Evolutionary conservation across 1,140 invertebrate genomes (phyloP), one percentile per base, ranked within the genome.

Genomic region (Meloidogyne chitwoodi): DNA sequence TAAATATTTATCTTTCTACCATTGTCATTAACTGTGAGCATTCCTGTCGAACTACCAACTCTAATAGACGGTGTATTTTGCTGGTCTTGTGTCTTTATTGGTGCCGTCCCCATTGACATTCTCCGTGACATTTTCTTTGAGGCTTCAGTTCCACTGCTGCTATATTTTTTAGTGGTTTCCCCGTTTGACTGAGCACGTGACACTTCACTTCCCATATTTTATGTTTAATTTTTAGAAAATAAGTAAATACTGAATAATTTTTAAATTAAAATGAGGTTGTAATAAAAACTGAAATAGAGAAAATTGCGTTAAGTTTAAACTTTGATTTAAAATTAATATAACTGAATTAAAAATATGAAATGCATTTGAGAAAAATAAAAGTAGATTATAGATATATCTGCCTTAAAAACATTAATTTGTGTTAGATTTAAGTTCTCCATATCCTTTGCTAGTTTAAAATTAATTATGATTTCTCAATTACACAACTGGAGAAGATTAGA

Each of bases 71-170:
- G 34, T 29, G 76, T 29, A 75, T 16, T 38, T 41, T 69, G 26
- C 26, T 61, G 68, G 0, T 34, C 38, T 26, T 31, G 31, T 27
- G 11, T 27, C 4, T 26, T 61, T 44, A 38, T 29, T 22, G 68
- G 27, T 12, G 75, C 14, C 1, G 74, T 62, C 14, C 64, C 27
- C 61, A 76, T 63, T n/a, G 75, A 65, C 75, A 67, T 76, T 22
- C 56, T 44, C 24, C 75, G 64, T 34, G 61, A 41, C 63, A 75
- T 48, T 41, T 69, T 64, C 14, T 48, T 70, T 64, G 8, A 8
- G 19, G n/a, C n/a, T 5, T n/a, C 48, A 56, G 4, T 56, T 22
- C 48, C 48, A n/a, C n/a, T n/a, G 48, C 48, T 56, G 48, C 48
- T 56, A 19, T n/a, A 19, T 56, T 56, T 56, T 56, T 56, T 56